These are phyloP conservation scores for Guaruba guarouba DNA, from an alignment of 2,113 vertebrate species.

Conservation along the genomic window DNA sequence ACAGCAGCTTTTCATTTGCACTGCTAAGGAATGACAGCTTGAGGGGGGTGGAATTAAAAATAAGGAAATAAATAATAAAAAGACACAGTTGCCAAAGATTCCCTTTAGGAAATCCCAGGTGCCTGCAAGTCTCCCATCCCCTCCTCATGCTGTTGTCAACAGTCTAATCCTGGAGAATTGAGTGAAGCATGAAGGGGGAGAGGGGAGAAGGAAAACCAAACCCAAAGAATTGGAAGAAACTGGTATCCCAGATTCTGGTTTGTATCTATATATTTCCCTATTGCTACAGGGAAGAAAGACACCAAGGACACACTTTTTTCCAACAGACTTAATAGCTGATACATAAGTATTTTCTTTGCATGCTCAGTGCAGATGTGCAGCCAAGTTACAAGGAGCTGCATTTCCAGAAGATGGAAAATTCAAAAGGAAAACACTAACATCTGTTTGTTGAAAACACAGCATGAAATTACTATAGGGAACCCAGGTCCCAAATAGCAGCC, in stretches of 20 bases:
- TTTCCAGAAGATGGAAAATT: not conserved
- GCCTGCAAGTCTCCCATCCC: slow-evolving; percentile 35
- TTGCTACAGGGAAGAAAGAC: not conserved
- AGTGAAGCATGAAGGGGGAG: not conserved
- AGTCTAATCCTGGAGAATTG: not conserved
- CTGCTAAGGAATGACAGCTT: slow-evolving; percentile 73
- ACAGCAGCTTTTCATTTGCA: slow-evolving; percentile 74
- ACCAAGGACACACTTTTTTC: not conserved
- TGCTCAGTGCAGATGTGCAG: not conserved
- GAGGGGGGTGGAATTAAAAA: slow-evolving; percentile 70
- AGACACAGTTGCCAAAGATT: not conserved
- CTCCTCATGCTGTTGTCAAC: slow-evolving; percentile 33
- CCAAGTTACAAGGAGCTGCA: not conserved
- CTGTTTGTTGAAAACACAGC: not conserved
- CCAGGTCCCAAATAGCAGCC: not conserved
- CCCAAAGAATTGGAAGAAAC: not conserved
- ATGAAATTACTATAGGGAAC: not conserved
- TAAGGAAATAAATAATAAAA: slow-evolving; percentile 65
- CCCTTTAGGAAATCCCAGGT: slow-evolving; percentile 61
- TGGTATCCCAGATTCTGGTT: not conserved
- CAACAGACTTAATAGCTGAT: not conserved
- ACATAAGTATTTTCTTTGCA: not conserved
- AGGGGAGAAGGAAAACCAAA: not conserved
- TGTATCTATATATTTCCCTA: not conserved
- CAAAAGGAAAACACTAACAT: not conserved